phyloP scores from a whole-genome alignment of 1,140 invertebrate genomes.

The Oscheius sp. region DNA sequence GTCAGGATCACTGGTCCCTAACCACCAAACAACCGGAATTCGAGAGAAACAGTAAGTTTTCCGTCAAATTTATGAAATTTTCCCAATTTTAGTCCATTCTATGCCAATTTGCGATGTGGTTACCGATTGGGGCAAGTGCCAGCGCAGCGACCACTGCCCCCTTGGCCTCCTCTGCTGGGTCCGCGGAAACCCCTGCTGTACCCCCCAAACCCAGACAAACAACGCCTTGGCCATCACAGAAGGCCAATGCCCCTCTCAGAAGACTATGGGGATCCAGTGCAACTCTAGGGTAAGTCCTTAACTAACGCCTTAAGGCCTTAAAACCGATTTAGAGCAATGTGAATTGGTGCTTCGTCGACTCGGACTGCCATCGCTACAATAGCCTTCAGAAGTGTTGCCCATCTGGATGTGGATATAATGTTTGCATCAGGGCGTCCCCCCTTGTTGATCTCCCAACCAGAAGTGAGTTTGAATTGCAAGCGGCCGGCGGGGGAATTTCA shows the following conservation, averaged over 20 bases:
- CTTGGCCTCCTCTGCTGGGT: constrained; percentile 10
- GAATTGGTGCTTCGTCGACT: constrained; percentile 13
- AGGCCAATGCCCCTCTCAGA: background rate
- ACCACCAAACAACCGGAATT: background rate
- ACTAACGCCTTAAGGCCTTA: no score
- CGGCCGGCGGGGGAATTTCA: no score
- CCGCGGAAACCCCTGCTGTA: constrained; percentile 9
- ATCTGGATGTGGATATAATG: background rate
- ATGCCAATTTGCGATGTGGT: constrained; percentile 17
- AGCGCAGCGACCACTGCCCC: constrained; percentile 3
- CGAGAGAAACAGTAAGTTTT: background rate
- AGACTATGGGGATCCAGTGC: constrained; percentile 1
- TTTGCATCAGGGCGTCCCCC: no score
- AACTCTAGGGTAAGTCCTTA: background rate
- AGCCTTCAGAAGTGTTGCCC: constrained; percentile 9
- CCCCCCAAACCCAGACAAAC: background rate
- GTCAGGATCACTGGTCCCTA: background rate
- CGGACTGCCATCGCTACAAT: constrained; percentile 6
- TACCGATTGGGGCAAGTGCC: constrained; percentile 4
- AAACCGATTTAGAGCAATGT: no score
- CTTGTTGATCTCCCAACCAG: no score
- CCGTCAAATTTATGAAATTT: background rate
- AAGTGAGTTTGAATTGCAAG: no score
- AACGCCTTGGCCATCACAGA: background rate
- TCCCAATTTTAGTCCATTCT: background rate